Conservation (phyloP, 2,797 vertebrate species). For the Cuniculus paca region DNA sequence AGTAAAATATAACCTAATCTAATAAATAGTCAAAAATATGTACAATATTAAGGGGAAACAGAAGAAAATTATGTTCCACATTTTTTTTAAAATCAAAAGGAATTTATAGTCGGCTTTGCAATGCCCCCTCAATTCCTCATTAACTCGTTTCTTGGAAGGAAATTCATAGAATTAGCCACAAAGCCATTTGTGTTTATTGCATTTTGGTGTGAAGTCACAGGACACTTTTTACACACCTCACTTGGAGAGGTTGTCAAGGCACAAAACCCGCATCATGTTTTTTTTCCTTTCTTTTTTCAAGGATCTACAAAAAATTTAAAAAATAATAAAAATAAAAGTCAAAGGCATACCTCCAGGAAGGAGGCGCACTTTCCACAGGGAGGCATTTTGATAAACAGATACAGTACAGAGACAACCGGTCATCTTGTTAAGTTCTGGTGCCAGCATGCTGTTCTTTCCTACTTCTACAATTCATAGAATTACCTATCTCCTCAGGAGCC, state of each 20-base stretch:
- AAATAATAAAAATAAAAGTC: neutral
- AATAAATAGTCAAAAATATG: constrained; percentile 90
- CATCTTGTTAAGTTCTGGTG: constrained; percentile 49
- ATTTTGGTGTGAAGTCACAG: constrained; percentile 73
- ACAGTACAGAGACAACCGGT: constrained; percentile 72
- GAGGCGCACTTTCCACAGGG: constrained; percentile 41
- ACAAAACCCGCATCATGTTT: constrained; percentile 77
- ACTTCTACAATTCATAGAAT: constrained; percentile 78
- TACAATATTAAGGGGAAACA: constrained; percentile 83
- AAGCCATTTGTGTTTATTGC: constrained; percentile 71
- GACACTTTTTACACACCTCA: constrained; percentile 73
- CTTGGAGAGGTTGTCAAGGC: constrained; percentile 81
- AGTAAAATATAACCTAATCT: constrained; percentile 86
- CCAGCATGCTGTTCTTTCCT: constrained; percentile 57
- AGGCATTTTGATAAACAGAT: constrained; percentile 72
- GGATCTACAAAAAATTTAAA: constrained; percentile 52
- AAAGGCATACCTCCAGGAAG: constrained; percentile 22
- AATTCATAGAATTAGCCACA: constrained; percentile 26
- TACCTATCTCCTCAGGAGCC: constrained; percentile 43
- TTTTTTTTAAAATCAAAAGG: neutral
- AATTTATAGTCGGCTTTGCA: constrained; percentile 80
- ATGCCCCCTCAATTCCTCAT: constrained; percentile 75
- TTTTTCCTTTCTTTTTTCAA: constrained; percentile 64
- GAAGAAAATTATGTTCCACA: constrained; percentile 13
- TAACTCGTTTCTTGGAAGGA: constrained; percentile 71